Conservation (phyloP, 2,797 vertebrate genomes). For the Schizopygopsis malacanthus region DNA sequence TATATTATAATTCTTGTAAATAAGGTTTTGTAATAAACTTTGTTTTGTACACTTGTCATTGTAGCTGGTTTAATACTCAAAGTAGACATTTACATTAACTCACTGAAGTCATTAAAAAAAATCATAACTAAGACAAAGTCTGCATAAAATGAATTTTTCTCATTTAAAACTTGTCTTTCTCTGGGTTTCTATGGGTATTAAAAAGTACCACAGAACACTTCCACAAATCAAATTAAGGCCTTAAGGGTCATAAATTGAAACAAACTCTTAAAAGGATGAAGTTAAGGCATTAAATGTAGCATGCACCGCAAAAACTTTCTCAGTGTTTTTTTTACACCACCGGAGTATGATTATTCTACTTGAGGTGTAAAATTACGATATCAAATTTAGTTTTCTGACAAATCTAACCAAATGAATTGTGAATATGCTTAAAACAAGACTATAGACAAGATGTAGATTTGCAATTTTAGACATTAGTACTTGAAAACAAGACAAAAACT, state of each 20-base stretch:
- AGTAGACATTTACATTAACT: background rate
- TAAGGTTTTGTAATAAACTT: slow-evolving; percentile 31
- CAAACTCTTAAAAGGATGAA: background rate
- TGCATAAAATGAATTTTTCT: background rate
- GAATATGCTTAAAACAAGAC: background rate
- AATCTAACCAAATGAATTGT: background rate
- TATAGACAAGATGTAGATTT: background rate
- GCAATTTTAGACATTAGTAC: background rate
- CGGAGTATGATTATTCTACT: background rate
- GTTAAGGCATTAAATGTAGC: background rate
- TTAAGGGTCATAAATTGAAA: background rate
- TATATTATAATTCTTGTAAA: slow-evolving; percentile 34
- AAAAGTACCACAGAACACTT: background rate
- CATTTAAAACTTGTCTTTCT: too few species aligned
- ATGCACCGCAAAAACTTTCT: background rate
- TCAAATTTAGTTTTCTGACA: background rate
- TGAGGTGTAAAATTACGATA: background rate
- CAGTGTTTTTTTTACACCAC: too few species aligned
- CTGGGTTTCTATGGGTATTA: background rate
- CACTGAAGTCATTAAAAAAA: background rate
- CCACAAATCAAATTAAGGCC: background rate
- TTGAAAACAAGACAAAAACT: background rate
- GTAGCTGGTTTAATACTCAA: background rate
- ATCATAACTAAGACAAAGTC: background rate
- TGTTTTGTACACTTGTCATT: background rate